These are phyloP conservation scores for Drosophila limbata DNA, from an alignment of 2,888 invertebrate species.

Conservation along the genomic window DNA sequence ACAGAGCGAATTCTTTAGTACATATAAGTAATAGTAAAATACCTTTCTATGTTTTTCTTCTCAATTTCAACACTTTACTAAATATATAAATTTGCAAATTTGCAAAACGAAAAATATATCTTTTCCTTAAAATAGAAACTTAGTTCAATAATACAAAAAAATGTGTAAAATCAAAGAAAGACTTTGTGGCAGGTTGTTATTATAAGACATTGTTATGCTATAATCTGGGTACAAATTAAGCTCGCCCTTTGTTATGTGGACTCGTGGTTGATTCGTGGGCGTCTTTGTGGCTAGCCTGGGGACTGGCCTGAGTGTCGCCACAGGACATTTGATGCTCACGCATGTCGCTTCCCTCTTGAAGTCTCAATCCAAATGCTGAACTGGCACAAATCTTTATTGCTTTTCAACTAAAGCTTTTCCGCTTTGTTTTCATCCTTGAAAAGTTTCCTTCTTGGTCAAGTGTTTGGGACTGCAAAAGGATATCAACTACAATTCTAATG, in stretches of 20 bases:
- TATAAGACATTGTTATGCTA: conserved; percentile 19
- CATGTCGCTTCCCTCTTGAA: conserved; percentile 19
- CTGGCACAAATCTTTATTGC: conserved; percentile 71
- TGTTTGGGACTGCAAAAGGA: conserved; percentile 5
- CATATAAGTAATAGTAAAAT: too few species aligned
- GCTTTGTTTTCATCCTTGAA: conserved; percentile 26
- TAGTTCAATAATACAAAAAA: background rate
- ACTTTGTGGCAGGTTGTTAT: too few species aligned
- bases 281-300: conserved; percentile 42
- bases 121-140: too few species aligned
- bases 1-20: too few species aligned
- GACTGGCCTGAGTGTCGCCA: conserved; percentile 52
- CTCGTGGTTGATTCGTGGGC: conserved; percentile 21
- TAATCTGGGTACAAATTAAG: conserved; percentile 27
- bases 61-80: too few species aligned
- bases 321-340: conserved; percentile 53
- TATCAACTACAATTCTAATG: conserved; percentile 5
- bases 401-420: conserved; percentile 48
- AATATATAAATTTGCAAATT: too few species aligned
- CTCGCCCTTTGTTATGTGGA: conserved; percentile 14
- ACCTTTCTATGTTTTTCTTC: too few species aligned
- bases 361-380: conserved; percentile 59
- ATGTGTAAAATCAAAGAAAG: too few species aligned
- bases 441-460: background rate
- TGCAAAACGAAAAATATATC: too few species aligned